These are phyloP conservation scores for Drepana arcuata DNA, from an alignment of 1,140 invertebrate species.

Conservation along the genomic window DNA sequence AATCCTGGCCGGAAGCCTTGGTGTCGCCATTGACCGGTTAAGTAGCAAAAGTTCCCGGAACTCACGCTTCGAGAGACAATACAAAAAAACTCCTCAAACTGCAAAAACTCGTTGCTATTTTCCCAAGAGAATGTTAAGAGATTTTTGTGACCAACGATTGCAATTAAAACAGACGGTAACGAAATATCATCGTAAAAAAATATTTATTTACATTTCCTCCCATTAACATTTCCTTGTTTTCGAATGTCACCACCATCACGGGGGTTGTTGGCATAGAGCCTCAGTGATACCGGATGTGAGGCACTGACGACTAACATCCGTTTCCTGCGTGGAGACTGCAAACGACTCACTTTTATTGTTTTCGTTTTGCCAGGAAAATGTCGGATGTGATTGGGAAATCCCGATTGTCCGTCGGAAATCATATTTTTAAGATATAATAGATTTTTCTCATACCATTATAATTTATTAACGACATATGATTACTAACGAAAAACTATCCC, in stretches of 20 bases:
- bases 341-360: conserved; percentile 29
- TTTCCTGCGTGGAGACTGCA: conserved; percentile 40
- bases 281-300: conserved; percentile 37
- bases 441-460: neutral
- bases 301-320: conserved; percentile 49
- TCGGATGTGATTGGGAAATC: no score
- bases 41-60: no score
- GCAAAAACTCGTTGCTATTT: no score
- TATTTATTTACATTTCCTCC: conserved; percentile 1
- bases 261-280: conserved; percentile 39
- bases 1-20: no score
- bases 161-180: neutral
- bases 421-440: neutral
- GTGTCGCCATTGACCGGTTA: no score
- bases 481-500: neutral
- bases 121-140: conserved; percentile 1
- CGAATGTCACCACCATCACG: conserved; percentile 12
- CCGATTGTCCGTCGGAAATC: no score
- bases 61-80: no score
- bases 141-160: conserved; percentile 1
- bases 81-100: no score
- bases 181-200: no score
- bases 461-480: neutral
- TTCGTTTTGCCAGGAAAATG: conserved; percentile 13
- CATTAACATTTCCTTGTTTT: conserved; percentile 8